Conservation (phyloP, 2,113 vertebrate genomes). For the Carlito syrichta region DNA sequence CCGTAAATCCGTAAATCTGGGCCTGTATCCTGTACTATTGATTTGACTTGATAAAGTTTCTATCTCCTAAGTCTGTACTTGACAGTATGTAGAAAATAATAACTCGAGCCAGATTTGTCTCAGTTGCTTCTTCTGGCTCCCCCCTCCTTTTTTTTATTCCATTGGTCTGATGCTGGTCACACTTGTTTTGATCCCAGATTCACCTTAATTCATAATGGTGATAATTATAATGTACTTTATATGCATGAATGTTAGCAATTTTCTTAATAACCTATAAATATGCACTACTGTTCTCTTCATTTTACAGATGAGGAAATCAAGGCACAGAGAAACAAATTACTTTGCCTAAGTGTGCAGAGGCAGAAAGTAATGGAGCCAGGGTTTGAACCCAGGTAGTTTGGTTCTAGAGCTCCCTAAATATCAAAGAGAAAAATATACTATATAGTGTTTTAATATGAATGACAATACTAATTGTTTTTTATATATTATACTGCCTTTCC, state of each 20-base stretch:
- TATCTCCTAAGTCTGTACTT: neutral
- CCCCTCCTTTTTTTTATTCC: neutral
- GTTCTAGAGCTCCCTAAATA: neutral
- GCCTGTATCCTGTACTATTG: neutral
- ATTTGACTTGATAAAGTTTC: neutral
- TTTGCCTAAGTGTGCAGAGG: neutral
- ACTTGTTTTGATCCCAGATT: neutral
- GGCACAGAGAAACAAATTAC: neutral
- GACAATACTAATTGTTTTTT: neutral
- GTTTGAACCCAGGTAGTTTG: neutral
- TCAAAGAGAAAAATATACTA: neutral
- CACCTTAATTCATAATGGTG: neutral
- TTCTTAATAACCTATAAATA: neutral
- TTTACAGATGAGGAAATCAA: neutral
- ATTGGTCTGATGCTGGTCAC: neutral
- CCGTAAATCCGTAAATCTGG: neutral
- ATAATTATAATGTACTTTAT: neutral
- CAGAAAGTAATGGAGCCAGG: neutral
- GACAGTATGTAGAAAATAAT: neutral
- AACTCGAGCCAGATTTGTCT: neutral
- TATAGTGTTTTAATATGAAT: neutral
- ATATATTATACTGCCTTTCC: neutral
- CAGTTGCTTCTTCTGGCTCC: neutral
- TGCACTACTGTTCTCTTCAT: neutral
- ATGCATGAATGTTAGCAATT: neutral